Base-by-base conservation (phyloP, 2,113 vertebrate species). In the Columbina picui region DNA sequence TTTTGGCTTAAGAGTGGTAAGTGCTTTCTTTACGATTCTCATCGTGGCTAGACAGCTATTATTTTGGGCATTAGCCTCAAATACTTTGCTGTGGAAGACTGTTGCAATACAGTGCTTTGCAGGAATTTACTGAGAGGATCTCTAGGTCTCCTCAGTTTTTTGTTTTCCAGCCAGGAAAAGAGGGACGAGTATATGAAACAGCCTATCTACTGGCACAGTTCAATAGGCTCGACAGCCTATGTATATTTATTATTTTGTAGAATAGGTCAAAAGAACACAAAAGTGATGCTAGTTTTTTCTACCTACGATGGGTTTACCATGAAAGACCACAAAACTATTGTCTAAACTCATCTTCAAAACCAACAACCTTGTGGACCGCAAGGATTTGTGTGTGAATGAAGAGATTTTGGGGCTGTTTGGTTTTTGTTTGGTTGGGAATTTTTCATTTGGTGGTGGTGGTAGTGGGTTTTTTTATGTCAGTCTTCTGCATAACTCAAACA, bases 1-100 rank as follows among this genome's bases (percentile, higher is more conserved):
- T 95, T 97, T 97, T 91, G 90, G 78, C 86, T 96, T 93, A 96
- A 93, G 81, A 95, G 47, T 52, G 34, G 85, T 88, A 82, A 96
- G 84, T 60, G 32, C 60, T 92, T 96, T 97, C 86, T 96, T 95
- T 89, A 90, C 12, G 1, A 87, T 76, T 90, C 71, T 89, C 59
- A 36, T 79, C 59, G 29, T 84, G 71, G 76, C 94, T 90, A 84
- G 71, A 94, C 56, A 93, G 45, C 82, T 91, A 68, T 96, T 96
- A 93, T 83, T 97, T 91, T 83, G 60, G 77, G 76, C 41, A 78
- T 91, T 89, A 93, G n/a, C 70, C 56, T 96, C 64, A 87, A 63
- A 56, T 71, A 87, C 60, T 68, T 83, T 29, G 34, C 84, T 81
- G 60, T 68, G 85, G 41, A 84, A 89, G 41, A 8, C 43, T 43